phyloP scores from a whole-genome alignment of 2,888 invertebrate genomes.

The Cosmopolites sordidus region DNA sequence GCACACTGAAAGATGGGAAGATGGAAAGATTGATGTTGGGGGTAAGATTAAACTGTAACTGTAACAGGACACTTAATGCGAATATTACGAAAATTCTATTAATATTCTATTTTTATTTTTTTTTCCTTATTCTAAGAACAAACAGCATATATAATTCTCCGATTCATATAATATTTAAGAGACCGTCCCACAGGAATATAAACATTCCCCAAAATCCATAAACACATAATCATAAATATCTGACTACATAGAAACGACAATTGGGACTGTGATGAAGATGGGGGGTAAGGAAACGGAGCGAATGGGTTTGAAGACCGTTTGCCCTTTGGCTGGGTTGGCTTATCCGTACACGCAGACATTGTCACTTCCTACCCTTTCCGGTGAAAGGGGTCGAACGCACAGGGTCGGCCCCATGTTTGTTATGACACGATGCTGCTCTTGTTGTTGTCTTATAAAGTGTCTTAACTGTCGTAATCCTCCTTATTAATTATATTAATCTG shows the following conservation, averaged over 20 bases:
- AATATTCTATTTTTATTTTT: too few relatives aligned
- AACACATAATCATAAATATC: conserved; percentile 19
- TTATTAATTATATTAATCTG: conserved; percentile 18
- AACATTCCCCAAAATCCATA: neutral
- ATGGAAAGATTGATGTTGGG: too few relatives aligned
- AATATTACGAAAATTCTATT: too few relatives aligned
- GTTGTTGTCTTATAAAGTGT: conserved; percentile 15
- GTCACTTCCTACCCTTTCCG: conserved; percentile 44
- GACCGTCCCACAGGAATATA: neutral
- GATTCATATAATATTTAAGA: too few relatives aligned
- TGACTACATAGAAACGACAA: conserved; percentile 13
- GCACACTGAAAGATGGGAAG: too few relatives aligned
- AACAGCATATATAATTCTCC: too few relatives aligned
- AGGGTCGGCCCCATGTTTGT: conserved; percentile 22
- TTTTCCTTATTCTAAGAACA: too few relatives aligned
- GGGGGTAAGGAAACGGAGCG: too few relatives aligned
- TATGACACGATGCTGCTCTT: conserved; percentile 15
- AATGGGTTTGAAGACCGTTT: neutral
- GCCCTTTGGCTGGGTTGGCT: conserved; percentile 21
- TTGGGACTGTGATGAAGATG: too few relatives aligned
- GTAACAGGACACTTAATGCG: too few relatives aligned
- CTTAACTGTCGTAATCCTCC: conserved; percentile 19
- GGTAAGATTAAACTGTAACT: too few relatives aligned
- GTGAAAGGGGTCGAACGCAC: conserved; percentile 16
- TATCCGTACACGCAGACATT: conserved; percentile 45